These are phyloP conservation scores for Leptopilina syphax DNA, from an alignment of 2,888 invertebrate species.

Conservation along the genomic window DNA sequence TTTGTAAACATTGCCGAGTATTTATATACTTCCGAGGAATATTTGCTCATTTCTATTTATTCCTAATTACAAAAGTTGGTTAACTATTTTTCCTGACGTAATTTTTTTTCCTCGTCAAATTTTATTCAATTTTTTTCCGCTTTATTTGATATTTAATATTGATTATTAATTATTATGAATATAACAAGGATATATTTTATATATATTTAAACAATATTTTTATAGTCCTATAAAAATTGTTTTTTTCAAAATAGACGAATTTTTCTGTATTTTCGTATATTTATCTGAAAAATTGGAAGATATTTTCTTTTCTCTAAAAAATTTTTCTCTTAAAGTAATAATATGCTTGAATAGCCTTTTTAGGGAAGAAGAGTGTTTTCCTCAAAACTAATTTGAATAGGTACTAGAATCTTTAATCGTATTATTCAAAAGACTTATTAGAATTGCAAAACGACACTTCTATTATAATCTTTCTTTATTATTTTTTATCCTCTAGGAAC, in stretches of 20 bases:
- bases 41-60: conserved; percentile 16
- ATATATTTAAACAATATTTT: too few relatives aligned
- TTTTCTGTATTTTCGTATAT: background rate
- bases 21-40: background rate
- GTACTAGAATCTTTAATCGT: conserved; percentile 12
- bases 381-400: conserved; percentile 16
- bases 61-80: conserved; percentile 4
- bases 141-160: too few relatives aligned
- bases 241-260: conserved; percentile 1
- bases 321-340: conserved; percentile 12
- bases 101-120: background rate
- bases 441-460: conserved; percentile 3
- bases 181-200: too few relatives aligned
- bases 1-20: background rate
- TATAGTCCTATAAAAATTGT: too few relatives aligned
- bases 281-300: background rate
- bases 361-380: background rate
- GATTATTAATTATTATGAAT: too few relatives aligned
- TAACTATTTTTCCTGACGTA: conserved; percentile 4
- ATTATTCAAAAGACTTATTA: conserved; percentile 17
- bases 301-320: background rate
- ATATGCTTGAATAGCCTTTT: conserved; percentile 17
- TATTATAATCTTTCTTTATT: background rate
- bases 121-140: background rate
- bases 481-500: background rate